Conservation (phyloP, 2,888 invertebrate species). For the Pycnomerus fuliginosus region DNA sequence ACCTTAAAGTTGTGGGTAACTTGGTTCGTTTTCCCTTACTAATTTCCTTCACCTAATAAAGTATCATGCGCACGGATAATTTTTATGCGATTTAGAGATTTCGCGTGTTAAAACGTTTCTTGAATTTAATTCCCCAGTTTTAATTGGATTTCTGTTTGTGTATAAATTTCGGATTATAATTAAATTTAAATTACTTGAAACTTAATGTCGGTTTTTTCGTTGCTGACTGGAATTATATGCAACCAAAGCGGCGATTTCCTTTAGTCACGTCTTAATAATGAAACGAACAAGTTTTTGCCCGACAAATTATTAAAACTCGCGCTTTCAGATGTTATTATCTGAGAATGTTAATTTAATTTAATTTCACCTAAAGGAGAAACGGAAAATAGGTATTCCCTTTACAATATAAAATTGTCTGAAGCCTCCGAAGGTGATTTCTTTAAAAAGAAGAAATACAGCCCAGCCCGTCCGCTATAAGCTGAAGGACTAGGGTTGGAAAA, state of each 20-base stretch:
- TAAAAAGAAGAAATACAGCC: too few species aligned
- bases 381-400: too few species aligned
- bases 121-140: constrained; percentile 50
- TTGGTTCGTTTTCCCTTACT: constrained; percentile 39
- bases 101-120: constrained; percentile 53
- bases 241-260: constrained; percentile 15
- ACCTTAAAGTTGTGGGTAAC: constrained; percentile 39
- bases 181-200: constrained; percentile 42
- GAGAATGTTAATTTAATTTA: too few species aligned
- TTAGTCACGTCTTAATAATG: constrained; percentile 23
- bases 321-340: too few species aligned
- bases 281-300: constrained; percentile 12
- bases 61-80: constrained; percentile 54
- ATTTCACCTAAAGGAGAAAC: too few species aligned
- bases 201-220: constrained; percentile 28
- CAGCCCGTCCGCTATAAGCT: too few species aligned
- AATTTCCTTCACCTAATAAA: constrained; percentile 47
- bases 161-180: constrained; percentile 48
- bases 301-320: constrained; percentile 17
- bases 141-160: constrained; percentile 53
- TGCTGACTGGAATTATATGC: constrained; percentile 4
- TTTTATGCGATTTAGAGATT: constrained; percentile 54
- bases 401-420: too few species aligned
- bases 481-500: too few species aligned
- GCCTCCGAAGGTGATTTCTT: too few species aligned